Percentiles rank a stretch among this genome's conserved stretches.
These are phyloP conservation scores for Drosophila mulleri DNA, from an alignment of 2,888 invertebrate species.

Conservation along the genomic window DNA sequence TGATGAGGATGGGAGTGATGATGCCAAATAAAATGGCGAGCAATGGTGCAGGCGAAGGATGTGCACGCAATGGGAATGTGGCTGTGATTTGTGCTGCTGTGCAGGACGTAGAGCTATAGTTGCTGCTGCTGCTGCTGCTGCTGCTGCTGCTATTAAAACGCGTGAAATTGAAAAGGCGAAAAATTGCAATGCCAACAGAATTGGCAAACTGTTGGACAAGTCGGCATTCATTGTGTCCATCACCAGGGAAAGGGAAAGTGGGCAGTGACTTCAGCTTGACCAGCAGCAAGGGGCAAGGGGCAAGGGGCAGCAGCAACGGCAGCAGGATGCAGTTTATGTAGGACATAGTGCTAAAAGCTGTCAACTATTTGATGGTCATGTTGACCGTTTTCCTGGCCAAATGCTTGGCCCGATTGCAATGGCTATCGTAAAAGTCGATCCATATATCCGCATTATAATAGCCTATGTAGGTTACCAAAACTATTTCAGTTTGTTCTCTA, in stretches of 20 bases:
- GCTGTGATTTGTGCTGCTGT: conserved; percentile 47
- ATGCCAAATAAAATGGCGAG: conserved; percentile 62
- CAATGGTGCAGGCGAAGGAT: conserved; percentile 26
- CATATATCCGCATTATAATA: not conserved
- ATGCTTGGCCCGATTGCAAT: conserved; percentile 12
- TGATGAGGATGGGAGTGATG: conserved; percentile 24
- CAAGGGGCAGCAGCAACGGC: not conserved
- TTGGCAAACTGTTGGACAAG: conserved; percentile 59
- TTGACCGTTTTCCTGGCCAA: conserved; percentile 27
- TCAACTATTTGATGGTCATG: conserved; percentile 55
- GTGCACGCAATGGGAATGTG: conserved; percentile 39
- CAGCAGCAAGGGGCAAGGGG: not conserved
- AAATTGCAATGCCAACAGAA: conserved; percentile 72
- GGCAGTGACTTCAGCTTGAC: not conserved
- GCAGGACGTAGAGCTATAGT: conserved; percentile 1
- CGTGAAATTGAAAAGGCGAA: conserved; percentile 76
- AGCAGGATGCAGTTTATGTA: conserved; percentile 46
- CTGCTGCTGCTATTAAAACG: conserved; percentile 61
- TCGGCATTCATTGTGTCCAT: conserved; percentile 39
- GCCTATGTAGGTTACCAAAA: not conserved
- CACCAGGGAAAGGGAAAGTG: conserved; percentile 1
- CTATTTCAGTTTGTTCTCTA: too few relatives aligned
- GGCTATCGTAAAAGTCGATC: conserved; percentile 15
- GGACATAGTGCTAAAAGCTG: conserved; percentile 51
- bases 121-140: not conserved